Percentiles rank a stretch among this genome's conserved stretches.
Evolutionary conservation across 2,888 invertebrate species (phyloP).

Genomic region (Notodonta ziczac): DNA sequence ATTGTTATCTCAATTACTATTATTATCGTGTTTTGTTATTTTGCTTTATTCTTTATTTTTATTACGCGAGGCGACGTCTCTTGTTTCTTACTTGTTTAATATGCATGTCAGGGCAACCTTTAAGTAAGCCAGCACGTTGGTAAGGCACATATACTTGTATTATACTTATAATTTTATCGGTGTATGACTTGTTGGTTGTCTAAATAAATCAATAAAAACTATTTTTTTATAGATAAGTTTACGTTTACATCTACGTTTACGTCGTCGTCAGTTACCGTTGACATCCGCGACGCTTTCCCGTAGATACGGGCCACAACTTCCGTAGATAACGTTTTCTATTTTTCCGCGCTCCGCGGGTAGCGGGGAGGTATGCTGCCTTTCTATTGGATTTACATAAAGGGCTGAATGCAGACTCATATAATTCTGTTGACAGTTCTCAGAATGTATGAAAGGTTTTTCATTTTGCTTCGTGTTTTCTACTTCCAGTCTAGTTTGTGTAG

Average conservation of each 20-base stretch:
- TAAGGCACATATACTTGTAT: too few species aligned
- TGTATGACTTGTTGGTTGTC: too few species aligned
- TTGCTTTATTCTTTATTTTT: too few species aligned
- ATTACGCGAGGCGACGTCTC: too few species aligned
- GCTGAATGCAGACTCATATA: constrained; percentile 35
- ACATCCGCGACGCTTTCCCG: constrained; percentile 20
- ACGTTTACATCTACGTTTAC: neutral
- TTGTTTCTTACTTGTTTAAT: too few species aligned
- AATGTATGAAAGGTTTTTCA: neutral
- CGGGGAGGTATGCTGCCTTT: constrained; percentile 43
- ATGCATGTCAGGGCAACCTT: too few species aligned
- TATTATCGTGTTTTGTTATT: too few species aligned
- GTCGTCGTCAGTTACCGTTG: constrained; percentile 15
- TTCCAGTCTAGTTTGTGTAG: neutral
- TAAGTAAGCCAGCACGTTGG: too few species aligned
- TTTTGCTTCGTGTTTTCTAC: neutral
- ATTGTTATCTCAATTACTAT: too few species aligned
- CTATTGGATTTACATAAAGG: constrained; percentile 62
- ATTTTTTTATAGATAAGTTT: too few species aligned
- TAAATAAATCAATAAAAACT: too few species aligned
- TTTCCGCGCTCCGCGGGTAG: constrained; percentile 33
- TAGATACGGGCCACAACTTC: constrained; percentile 18
- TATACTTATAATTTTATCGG: too few species aligned
- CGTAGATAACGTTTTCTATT: constrained; percentile 25
- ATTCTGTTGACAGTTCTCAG: constrained; percentile 33